A percentile compares a stretch with the other conserved stretches of the same genome.
These are phyloP conservation scores for Cyclopterus lumpus DNA, from an alignment of 2,797 vertebrate genomes.

Conservation along the genomic window DNA sequence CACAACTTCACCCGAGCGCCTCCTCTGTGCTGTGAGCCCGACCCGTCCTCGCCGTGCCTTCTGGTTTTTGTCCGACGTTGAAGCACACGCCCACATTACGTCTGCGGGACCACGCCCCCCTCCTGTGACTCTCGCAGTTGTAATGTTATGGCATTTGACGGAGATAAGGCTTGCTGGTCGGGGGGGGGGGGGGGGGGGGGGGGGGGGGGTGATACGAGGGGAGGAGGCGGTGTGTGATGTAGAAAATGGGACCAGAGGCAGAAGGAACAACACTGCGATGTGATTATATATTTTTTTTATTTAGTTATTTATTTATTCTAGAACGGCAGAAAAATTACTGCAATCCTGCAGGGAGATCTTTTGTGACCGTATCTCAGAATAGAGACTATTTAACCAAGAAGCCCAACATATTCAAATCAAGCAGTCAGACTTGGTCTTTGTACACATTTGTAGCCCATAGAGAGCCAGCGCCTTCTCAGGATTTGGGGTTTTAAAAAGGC, in stretches of 20 bases:
- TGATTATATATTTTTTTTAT: background rate
- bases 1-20: conserved; percentile 45
- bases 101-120: conserved; percentile 42
- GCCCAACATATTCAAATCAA: conserved; percentile 24
- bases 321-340: background rate
- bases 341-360: background rate
- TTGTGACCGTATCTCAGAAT: background rate
- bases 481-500: conserved; percentile 54
- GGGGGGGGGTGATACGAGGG: background rate
- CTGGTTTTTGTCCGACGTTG: conserved; percentile 49
- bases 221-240: background rate
- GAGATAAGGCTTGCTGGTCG: background rate
- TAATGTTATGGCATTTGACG: conserved; percentile 36
- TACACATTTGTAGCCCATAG: conserved; percentile 32
- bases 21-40: conserved; percentile 30
- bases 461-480: conserved; percentile 43
- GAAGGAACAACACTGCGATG: background rate
- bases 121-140: conserved; percentile 46
- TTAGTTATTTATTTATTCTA: background rate
- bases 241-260: background rate
- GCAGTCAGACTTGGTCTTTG: conserved; percentile 13
- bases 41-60: conserved; percentile 22
- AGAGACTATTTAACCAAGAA: conserved; percentile 11
- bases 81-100: conserved; percentile 49
- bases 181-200: too few relatives aligned